A percentile compares a stretch with the other conserved stretches of the same genome.
Evolutionary conservation across 1,140 invertebrate genomes (phyloP).

Genomic region (Aleiodes sp.): DNA sequence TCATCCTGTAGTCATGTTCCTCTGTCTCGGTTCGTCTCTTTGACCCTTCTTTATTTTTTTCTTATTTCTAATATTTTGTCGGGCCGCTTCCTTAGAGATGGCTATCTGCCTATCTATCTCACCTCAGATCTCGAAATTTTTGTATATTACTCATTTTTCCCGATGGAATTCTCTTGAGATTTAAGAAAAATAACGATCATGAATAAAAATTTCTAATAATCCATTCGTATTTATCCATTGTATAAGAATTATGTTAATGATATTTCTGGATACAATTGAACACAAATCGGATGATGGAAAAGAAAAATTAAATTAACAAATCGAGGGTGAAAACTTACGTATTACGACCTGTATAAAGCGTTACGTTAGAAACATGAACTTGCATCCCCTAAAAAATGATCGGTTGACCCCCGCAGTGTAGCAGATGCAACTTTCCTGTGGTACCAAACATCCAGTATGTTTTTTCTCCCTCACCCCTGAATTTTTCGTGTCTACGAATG

Average conservation of each 20-base stretch:
- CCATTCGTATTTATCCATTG: too few species aligned
- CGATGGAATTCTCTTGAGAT: too few species aligned
- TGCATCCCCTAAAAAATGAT: constrained; percentile 51
- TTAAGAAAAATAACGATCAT: too few species aligned
- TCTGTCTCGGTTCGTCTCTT: too few species aligned
- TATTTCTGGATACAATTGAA: too few species aligned
- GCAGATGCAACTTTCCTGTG: constrained; percentile 48
- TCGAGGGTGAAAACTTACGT: constrained; percentile 2
- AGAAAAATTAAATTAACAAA: constrained; percentile 16
- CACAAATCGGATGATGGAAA: neutral
- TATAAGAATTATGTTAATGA: too few species aligned
- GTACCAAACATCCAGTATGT: constrained; percentile 18
- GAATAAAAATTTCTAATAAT: too few species aligned
- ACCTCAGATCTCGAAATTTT: neutral
- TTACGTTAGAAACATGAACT: neutral
- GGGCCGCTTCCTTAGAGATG: constrained; percentile 7
- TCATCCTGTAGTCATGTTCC: constrained; percentile 6
- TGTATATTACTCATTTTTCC: too few species aligned
- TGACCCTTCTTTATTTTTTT: neutral
- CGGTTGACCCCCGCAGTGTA: constrained; percentile 42
- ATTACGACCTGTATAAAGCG: constrained; percentile 1
- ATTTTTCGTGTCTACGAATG: neutral
- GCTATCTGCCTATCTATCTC: constrained; percentile 4
- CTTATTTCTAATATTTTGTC: constrained; percentile 17
- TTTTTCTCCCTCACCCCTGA: neutral